phyloP scores from a whole-genome alignment of 1,140 invertebrate genomes.

The Dreissena rostriformis region DNA sequence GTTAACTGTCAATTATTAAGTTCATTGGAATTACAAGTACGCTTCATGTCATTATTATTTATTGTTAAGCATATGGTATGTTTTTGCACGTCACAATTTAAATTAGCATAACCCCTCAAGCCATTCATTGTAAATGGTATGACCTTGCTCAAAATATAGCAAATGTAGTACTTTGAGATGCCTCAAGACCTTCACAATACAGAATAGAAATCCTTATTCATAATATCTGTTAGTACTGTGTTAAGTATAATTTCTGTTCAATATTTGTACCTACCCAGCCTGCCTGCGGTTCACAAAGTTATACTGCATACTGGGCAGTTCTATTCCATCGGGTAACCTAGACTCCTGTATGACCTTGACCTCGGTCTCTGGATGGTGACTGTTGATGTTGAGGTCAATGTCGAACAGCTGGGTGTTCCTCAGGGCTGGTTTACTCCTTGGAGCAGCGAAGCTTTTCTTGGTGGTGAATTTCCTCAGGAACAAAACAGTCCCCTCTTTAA shows the following conservation, averaged over 20 bases:
- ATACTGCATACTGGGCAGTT: constrained; percentile 46
- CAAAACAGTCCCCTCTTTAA: constrained; percentile 62
- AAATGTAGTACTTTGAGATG: background rate
- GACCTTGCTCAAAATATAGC: background rate
- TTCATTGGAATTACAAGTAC: background rate
- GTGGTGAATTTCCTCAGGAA: constrained; percentile 62
- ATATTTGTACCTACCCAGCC: constrained; percentile 40
- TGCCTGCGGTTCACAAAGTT: constrained; percentile 52
- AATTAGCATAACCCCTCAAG: too few relatives aligned
- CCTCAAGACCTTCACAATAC: too few relatives aligned
- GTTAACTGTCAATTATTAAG: background rate
- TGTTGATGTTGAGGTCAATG: constrained; percentile 64
- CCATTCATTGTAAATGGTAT: background rate
- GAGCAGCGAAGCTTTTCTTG: constrained; percentile 55
- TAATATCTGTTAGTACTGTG: background rate
- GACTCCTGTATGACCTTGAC: constrained; percentile 47
- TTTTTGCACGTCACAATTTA: too few relatives aligned
- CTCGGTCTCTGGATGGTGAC: constrained; percentile 57
- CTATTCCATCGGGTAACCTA: constrained; percentile 29
- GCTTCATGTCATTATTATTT: too few relatives aligned
- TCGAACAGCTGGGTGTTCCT: constrained; percentile 33
- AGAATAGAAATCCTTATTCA: background rate
- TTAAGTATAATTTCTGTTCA: background rate
- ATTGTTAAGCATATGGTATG: too few relatives aligned
- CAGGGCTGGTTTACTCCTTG: constrained; percentile 20